phyloP scores from a whole-genome alignment of 2,888 invertebrate species.

The Trachelus stipa region DNA sequence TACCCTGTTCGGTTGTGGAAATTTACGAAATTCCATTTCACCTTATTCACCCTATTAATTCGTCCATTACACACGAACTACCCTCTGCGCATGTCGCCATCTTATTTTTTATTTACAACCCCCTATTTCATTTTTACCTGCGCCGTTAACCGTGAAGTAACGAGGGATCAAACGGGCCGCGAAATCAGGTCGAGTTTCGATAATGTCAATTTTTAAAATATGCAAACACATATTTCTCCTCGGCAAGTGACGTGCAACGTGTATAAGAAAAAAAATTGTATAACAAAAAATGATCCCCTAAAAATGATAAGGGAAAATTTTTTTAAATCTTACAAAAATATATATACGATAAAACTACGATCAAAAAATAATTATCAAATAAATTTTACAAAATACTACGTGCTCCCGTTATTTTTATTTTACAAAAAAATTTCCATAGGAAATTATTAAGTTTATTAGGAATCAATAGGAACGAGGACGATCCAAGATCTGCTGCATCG shows the following conservation, averaged over 20 bases:
- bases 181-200: neutral
- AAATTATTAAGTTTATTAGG: neutral
- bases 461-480: slow-evolving; percentile 43
- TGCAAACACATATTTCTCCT: neutral
- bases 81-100: neutral
- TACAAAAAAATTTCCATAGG: neutral
- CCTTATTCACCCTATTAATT: neutral
- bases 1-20: neutral
- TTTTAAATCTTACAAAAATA: neutral
- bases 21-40: neutral
- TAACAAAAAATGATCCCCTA: neutral
- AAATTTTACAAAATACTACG: neutral
- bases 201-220: neutral
- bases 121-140: neutral
- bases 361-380: neutral
- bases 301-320: neutral
- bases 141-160: neutral
- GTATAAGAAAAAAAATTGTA: no score
- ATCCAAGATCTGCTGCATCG: slow-evolving; percentile 43
- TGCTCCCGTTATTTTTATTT: neutral
- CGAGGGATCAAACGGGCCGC: neutral
- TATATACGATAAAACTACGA: neutral
- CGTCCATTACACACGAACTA: neutral
- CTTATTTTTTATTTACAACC: neutral
- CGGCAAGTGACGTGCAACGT: neutral